A percentile compares a stretch with the other conserved stretches of the same genome.
Conservation (phyloP, 1,140 invertebrate genomes). For the Drosophila repleta region DNA sequence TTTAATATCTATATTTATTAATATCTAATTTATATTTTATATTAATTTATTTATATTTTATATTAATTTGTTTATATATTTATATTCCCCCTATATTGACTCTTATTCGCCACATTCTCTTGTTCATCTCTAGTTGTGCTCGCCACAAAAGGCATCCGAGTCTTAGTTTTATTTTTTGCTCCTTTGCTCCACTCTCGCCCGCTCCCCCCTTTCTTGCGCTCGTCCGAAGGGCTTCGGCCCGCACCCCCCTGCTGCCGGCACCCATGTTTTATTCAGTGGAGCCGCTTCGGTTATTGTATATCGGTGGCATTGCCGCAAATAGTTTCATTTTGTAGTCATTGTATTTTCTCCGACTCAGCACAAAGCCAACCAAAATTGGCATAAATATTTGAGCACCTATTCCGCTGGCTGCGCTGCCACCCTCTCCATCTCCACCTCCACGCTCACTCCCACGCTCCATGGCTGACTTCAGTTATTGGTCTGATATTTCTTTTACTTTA, state of each 20-base stretch:
- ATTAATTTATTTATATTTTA: neutral
- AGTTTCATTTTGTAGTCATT: constrained; percentile 60
- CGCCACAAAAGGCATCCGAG: neutral
- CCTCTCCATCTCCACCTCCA: neutral
- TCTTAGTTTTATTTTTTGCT: constrained; percentile 1
- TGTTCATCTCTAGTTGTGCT: neutral
- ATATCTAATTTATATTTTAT: neutral
- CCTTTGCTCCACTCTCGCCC: neutral
- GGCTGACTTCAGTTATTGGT: constrained; percentile 13
- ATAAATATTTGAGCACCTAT: constrained; percentile 55
- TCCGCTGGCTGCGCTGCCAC: constrained; percentile 14
- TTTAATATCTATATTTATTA: too few relatives aligned
- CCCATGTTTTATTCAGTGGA: constrained; percentile 46
- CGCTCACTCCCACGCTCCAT: neutral
- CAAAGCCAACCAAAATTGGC: constrained; percentile 45
- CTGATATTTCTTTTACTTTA: constrained; percentile 22
- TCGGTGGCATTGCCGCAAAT: constrained; percentile 47
- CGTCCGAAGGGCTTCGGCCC: neutral
- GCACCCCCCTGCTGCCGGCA: neutral
- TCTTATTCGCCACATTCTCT: too few relatives aligned
- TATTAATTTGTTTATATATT: too few relatives aligned
- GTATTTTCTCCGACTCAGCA: constrained; percentile 50
- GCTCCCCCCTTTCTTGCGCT: neutral
- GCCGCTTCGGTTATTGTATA: constrained; percentile 51
- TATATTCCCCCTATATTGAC: too few relatives aligned